Percentiles rank a stretch among this genome's conserved stretches.
phyloP scores from a whole-genome alignment of 1,140 invertebrate genomes.

The Brachionus sp. region DNA sequence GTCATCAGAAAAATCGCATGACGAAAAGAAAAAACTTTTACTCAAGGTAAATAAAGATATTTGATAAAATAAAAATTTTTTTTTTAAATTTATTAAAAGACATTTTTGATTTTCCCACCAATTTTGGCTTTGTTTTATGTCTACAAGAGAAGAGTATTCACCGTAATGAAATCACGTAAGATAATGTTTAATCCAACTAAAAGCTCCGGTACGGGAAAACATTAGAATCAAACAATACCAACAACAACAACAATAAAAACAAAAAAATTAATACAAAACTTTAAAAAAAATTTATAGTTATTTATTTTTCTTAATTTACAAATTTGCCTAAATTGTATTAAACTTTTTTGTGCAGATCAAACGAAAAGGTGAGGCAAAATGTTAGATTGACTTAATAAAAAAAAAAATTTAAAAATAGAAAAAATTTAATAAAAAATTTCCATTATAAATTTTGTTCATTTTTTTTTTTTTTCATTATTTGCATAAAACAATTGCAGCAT shows the following conservation, averaged over 20 bases:
- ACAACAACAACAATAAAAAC: not conserved
- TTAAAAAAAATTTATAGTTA: slow-evolving; percentile 24
- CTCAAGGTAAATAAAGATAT: slow-evolving; percentile 18
- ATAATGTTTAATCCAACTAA: not conserved
- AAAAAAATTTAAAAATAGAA: not conserved
- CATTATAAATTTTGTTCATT: not conserved
- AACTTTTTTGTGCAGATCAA: not conserved
- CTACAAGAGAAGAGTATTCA: slow-evolving; percentile 41
- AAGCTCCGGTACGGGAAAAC: not conserved
- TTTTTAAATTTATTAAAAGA: not conserved
- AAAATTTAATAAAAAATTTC: not conserved
- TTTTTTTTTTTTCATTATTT: not conserved
- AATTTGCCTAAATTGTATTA: not conserved
- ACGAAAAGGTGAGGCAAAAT: not conserved
- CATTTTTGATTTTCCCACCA: slow-evolving; percentile 33
- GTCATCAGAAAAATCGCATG: slow-evolving; percentile 54
- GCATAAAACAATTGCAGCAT: not conserved
- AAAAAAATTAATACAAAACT: not conserved
- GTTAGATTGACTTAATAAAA: not conserved
- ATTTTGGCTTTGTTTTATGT: slow-evolving; percentile 43
- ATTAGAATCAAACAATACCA: not conserved
- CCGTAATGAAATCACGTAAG: slow-evolving; percentile 41
- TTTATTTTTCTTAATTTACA: slow-evolving; percentile 3
- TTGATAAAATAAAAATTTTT: no score
- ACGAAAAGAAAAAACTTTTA: slow-evolving; percentile 45